Percentiles rank a stretch among this genome's conserved stretches.
These are phyloP conservation scores for Gonatopus flavifemur DNA, from an alignment of 1,140 invertebrate genomes.

Conservation along the genomic window DNA sequence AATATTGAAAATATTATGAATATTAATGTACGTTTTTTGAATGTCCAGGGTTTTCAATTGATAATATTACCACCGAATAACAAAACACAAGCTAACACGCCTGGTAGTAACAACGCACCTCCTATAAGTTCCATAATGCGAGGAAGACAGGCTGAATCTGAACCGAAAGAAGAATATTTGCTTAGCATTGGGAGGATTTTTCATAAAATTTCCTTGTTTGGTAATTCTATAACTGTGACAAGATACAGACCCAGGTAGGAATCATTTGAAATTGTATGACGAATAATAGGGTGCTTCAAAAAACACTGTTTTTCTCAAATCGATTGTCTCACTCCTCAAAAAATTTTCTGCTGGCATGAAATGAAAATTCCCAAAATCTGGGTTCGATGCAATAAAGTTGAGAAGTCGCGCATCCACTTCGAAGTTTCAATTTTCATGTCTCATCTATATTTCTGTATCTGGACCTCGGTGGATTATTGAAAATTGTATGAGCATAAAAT, in stretches of 20 bases:
- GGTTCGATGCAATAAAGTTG: too few species aligned
- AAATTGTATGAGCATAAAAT: too few species aligned
- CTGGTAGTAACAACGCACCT: conserved; percentile 41
- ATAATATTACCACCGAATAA: conserved; percentile 67
- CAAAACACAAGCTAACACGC: conserved; percentile 57
- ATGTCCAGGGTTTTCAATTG: conserved; percentile 79
- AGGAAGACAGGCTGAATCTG: conserved; percentile 53
- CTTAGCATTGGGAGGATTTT: conserved; percentile 94
- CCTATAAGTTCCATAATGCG: conserved; percentile 55
- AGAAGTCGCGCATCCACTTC: too few species aligned
- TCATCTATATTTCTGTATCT: too few species aligned
- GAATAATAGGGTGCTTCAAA: conserved; percentile 5
- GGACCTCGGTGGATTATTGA: too few species aligned
- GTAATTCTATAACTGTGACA: conserved; percentile 87
- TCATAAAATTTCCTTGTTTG: conserved; percentile 83
- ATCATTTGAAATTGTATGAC: conserved; percentile 5
- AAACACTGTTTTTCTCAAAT: too few species aligned
- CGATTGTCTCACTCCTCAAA: too few species aligned
- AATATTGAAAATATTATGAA: conserved; percentile 8
- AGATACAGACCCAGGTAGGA: conserved; percentile 86
- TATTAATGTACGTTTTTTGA: conserved; percentile 18
- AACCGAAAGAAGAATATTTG: conserved; percentile 72
- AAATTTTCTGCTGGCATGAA: too few species aligned
- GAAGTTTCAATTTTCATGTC: too few species aligned
- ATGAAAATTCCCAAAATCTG: too few species aligned